phyloP scores from a whole-genome alignment of 2,888 invertebrate species.

The Scelioninae gen. 1 region DNA sequence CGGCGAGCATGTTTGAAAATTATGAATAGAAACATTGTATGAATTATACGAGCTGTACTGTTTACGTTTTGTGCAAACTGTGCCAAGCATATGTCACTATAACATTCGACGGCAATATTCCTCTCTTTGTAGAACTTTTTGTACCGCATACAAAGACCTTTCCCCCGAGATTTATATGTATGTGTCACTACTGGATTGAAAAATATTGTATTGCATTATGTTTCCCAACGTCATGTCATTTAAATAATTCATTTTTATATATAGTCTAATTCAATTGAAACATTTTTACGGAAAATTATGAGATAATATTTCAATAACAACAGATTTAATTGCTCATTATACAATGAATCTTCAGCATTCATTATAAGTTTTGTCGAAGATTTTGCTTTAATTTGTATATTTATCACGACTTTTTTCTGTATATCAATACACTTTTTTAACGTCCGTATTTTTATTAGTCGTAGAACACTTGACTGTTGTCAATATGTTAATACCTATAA shows the following conservation, averaged over 20 bases:
- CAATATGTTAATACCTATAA: too few species aligned
- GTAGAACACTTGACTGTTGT: too few species aligned
- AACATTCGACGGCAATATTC: slow-evolving; percentile 96
- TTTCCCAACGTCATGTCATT: slow-evolving; percentile 64
- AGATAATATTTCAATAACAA: background rate
- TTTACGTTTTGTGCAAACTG: slow-evolving; percentile 97
- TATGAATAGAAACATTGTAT: slow-evolving; percentile 31
- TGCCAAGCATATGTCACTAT: slow-evolving; percentile 96
- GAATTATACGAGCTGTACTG: slow-evolving; percentile 97
- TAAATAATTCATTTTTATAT: slow-evolving; percentile 25
- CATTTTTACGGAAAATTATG: background rate
- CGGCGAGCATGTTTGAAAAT: slow-evolving; percentile 12
- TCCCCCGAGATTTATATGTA: slow-evolving; percentile 88
- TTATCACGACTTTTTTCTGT: too few species aligned
- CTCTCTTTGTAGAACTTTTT: slow-evolving; percentile 92
- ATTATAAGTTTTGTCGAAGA: too few species aligned
- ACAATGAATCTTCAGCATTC: too few species aligned
- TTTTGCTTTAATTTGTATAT: too few species aligned
- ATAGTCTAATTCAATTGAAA: slow-evolving; percentile 1
- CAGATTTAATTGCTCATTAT: too few species aligned
- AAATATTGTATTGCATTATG: slow-evolving; percentile 91
- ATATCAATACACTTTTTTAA: too few species aligned
- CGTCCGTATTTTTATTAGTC: too few species aligned
- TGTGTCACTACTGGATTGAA: slow-evolving; percentile 93
- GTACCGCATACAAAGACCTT: slow-evolving; percentile 96